Evolutionary conservation across 2,888 invertebrate genomes (phyloP), one percentile per base, ranked within the genome.

Genomic region (Cacoxenus indagator): DNA sequence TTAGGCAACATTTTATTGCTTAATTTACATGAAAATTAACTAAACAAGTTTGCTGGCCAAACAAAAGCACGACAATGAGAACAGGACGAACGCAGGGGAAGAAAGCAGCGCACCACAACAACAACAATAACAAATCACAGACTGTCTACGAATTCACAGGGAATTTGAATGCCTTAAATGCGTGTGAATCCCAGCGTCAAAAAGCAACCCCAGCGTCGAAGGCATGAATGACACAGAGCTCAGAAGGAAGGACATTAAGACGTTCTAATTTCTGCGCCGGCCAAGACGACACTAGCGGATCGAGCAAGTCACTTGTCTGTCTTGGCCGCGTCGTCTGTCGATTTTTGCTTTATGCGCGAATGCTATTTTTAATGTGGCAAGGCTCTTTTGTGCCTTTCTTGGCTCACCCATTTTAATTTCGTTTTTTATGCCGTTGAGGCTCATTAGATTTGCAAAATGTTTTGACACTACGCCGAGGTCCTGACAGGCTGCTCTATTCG

Each of bases 1-100:
- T 86, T 84, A 84, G 78, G 69, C 72, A 78, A 78, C 78, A 85
- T 85, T 86, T 85, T 85, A 82, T 85, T 85, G 81, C 81, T 82
- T 84, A 83, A 87, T 87, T 87, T 85, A 86, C 85, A 87, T 86
- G 81, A 78, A 87, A 87, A 87, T 87, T 84, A 84, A 85, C 85
- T 84, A 76, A 70, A 71, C 71, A 62, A 69, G 68, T 67, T 61
- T 24, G 19, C 48, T 19, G 48, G 19, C 46, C 45, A 17, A 64
- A 31, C 48, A 69, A 45, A 54, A 31, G 27, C 11, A 26, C 2
- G 26, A 24, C 19, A 51, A 51, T 1, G 19, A 19, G 19, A 9
- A n/a, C n/a, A 48, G 2, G 29, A 17, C 17, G 17, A n/a, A 9
- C 26, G 11, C 5, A n/a, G 27, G n/a, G 26, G n/a, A 55, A 55